Base-by-base conservation (phyloP, 2,888 invertebrate genomes). In the Orthosia gracilis region DNA sequence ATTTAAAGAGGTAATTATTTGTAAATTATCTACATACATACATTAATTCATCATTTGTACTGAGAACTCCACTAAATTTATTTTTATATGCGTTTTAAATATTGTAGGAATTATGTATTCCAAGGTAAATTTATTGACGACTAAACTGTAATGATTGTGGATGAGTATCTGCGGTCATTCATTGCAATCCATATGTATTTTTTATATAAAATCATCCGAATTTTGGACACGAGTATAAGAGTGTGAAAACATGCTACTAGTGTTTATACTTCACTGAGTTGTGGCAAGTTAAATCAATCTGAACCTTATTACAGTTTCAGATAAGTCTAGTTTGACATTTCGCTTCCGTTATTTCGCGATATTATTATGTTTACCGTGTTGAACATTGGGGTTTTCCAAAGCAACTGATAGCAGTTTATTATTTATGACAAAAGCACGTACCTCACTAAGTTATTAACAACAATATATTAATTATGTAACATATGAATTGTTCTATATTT, bases 311-410 rank as follows among this genome's bases (percentile, higher is more conserved):
- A 12, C 17, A 9, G 18, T 11, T 17, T 3, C 1, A 52, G 12
- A 68, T 26, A 54, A 55, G 47, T 58, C 26, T 3, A 47, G 40
- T 71, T 49, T n/a, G 9, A 54, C 64, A 4, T 40, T 40, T 40
- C 40, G 58, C 4, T 47, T 52, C 78, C 78, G 50, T 50, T 52
- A 68, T 50, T 50, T 50, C 5, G 18, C 9, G 72, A 72, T 72
- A 71, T 71, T 40, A 18, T 26, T 50, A 26, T 26, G 13, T 67
- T 73, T 40, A 68, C 49, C 23, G 26, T 26, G 40, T 57, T 68
- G 13, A 26, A 12, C 50, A 47, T 11, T 47, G 58, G 74, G 58
- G 57, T 47, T 78, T 78, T 23, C 78, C 78, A 52, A 52, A 58
- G 31, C n/a, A 52, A 12, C 50, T 69, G 74, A 74, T 74, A 58